Evolutionary conservation across 2,113 vertebrate genomes (phyloP).

Genomic region (Capreolus pygargus): DNA sequence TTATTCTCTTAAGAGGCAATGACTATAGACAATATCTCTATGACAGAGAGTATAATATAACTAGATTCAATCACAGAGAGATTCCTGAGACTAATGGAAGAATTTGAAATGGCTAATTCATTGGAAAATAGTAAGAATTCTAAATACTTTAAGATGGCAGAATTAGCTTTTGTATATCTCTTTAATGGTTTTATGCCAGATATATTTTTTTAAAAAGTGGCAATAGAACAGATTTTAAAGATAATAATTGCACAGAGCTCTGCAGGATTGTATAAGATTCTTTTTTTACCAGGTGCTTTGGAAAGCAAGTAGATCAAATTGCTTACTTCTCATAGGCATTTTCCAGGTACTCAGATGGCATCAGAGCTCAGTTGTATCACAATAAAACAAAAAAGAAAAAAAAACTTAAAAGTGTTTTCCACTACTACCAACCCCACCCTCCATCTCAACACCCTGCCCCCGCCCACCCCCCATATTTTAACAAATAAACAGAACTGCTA

Average conservation of each 20-base stretch:
- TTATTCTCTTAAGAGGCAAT: conserved; percentile 7
- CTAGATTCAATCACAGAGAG: neutral
- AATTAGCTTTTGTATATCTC: neutral
- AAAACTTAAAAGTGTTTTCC: neutral
- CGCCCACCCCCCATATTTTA: neutral
- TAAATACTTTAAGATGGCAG: neutral
- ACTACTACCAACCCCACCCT: neutral
- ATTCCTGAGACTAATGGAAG: conserved; percentile 9
- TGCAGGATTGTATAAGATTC: neutral
- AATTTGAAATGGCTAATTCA: neutral
- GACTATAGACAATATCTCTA: neutral
- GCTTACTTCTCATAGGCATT: neutral
- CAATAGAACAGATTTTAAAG: neutral
- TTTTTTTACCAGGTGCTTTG: conserved; percentile 14
- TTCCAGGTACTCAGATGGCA: neutral
- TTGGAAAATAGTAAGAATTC: neutral
- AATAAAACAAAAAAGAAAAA: neutral
- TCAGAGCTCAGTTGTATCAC: neutral
- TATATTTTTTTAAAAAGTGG: neutral
- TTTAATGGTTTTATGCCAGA: neutral
- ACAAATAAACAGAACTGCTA: neutral
- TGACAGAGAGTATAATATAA: neutral
- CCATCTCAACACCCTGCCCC: neutral
- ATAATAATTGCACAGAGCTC: neutral
- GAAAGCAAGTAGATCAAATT: neutral